Conservation (phyloP, 2,113 vertebrate genomes). For the Gobiocypris rarus region DNA sequence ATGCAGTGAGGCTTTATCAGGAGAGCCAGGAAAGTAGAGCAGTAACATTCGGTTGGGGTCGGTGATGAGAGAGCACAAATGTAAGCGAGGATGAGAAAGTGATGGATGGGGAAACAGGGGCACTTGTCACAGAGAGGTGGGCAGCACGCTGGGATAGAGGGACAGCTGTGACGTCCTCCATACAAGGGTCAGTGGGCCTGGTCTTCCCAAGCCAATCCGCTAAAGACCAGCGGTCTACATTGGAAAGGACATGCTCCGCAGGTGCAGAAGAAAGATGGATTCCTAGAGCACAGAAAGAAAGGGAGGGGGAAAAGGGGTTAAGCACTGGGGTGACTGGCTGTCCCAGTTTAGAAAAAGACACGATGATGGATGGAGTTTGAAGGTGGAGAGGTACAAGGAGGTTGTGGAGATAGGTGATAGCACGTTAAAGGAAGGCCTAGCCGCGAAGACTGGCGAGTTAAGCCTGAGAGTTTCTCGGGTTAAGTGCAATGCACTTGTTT, state of each 20-base stretch:
- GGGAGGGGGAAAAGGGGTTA: slow-evolving; percentile 66
- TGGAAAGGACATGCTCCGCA: slow-evolving; percentile 18
- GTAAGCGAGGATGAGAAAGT: slow-evolving; percentile 13
- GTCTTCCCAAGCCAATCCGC: slow-evolving; percentile 22
- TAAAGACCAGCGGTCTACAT: slow-evolving; percentile 24
- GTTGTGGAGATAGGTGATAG: slow-evolving; percentile 46
- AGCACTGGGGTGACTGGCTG: slow-evolving; percentile 65
- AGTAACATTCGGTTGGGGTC: slow-evolving; percentile 39
- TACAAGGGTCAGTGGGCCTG: slow-evolving; percentile 17
- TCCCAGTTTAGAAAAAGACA: slow-evolving; percentile 63
- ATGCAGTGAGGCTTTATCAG: slow-evolving; percentile 17
- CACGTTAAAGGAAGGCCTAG: slow-evolving; percentile 16
- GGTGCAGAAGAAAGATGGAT: slow-evolving; percentile 53
- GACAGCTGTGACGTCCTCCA: slow-evolving; percentile 42
- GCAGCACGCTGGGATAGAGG: slow-evolving; percentile 22
- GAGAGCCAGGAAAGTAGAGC: slow-evolving; percentile 62
- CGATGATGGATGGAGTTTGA: slow-evolving; percentile 68
- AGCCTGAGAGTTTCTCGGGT: slow-evolving; percentile 2
- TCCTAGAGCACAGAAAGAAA: slow-evolving; percentile 23
- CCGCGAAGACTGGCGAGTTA: background rate
- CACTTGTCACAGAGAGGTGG: slow-evolving; percentile 39
- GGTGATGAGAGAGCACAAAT: slow-evolving; percentile 50
- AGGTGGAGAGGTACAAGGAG: slow-evolving; percentile 42
- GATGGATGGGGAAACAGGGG: slow-evolving; percentile 41
- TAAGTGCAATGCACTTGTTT: slow-evolving; percentile 29